Evolutionary conservation across 2,113 vertebrate species (phyloP), one percentile per base, ranked within the genome.

Genomic region (Chelonoidis abingdonii): DNA sequence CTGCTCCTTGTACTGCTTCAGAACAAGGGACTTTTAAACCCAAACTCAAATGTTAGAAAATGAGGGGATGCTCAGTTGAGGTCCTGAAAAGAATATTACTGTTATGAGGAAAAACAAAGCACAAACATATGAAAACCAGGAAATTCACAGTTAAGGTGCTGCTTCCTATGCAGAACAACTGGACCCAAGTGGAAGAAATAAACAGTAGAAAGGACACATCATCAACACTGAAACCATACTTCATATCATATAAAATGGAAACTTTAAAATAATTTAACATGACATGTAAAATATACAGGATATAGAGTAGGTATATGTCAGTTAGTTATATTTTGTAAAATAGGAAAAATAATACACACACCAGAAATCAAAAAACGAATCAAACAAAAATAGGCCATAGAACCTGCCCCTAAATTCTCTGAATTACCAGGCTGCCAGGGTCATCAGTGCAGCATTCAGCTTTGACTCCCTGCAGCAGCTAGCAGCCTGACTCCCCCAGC

Each of bases 1-100:
- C 29, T 88, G 16, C 80, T 93, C 89, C 35, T 94, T 90, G 72
- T 89, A 22, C 81, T 94, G 90, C 92, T 47, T 11, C 27, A 50
- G 29, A 88, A 86, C 3, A 10, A 25, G 38, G 12, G 17, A 27
- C 27, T 38, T 88, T 93, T 82, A 86, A 93, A 86, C 19, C 79
- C 85, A 86, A 56, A 75, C 12, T 47, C 38, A 47, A 47, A 44
- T 29, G 41, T 27, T 12, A 47, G 41, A 78, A 47, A 47, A 84
- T 22, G 69, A 89, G 72, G 87, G 90, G 92, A 93, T 4, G 92
- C 6, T 86, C 83, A 75, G 25, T 27, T 50, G 84, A 84, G 38
- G 10, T 72, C 93, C 79, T 47, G 27, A 29, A 59, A 75, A 57
- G 25, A 84, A 54, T 78, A 59, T 13, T 52, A 80, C 8, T 41